Evolutionary conservation across 2,113 vertebrate species (phyloP).

Genomic region (Meleagris gallopavo): DNA sequence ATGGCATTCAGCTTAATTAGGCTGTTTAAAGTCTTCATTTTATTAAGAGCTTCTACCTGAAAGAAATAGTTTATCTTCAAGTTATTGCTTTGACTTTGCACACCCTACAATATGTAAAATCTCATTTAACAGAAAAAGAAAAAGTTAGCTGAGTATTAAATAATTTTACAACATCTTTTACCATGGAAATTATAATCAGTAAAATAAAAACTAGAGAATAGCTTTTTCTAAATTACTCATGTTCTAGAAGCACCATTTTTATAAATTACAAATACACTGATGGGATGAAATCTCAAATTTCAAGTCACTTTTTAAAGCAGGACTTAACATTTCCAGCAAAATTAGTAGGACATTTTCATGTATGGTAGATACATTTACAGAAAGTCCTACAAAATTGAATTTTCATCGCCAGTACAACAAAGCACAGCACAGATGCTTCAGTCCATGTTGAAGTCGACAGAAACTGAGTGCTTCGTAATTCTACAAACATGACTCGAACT

Average conservation of each 20-base stretch:
- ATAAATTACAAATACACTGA: background rate
- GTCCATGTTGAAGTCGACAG: background rate
- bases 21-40: slow-evolving; percentile 95
- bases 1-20: slow-evolving; percentile 93
- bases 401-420: background rate
- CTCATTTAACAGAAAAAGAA: background rate
- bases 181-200: background rate
- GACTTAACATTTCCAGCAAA: background rate
- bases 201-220: background rate
- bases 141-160: background rate
- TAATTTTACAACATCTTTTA: background rate
- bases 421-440: background rate
- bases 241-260: background rate
- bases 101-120: background rate
- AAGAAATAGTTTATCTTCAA: slow-evolving; percentile 43
- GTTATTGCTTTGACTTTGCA: background rate
- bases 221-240: background rate
- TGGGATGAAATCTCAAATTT: background rate
- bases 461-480: background rate
- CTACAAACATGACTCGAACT: background rate
- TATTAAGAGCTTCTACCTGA: slow-evolving; percentile 96
- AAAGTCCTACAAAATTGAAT: background rate
- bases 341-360: fast-evolving
- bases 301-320: background rate
- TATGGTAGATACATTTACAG: background rate